Percentiles rank a stretch among this genome's conserved stretches.
Conservation (phyloP, 2,888 invertebrate genomes). For the Monochamus alternatus region DNA sequence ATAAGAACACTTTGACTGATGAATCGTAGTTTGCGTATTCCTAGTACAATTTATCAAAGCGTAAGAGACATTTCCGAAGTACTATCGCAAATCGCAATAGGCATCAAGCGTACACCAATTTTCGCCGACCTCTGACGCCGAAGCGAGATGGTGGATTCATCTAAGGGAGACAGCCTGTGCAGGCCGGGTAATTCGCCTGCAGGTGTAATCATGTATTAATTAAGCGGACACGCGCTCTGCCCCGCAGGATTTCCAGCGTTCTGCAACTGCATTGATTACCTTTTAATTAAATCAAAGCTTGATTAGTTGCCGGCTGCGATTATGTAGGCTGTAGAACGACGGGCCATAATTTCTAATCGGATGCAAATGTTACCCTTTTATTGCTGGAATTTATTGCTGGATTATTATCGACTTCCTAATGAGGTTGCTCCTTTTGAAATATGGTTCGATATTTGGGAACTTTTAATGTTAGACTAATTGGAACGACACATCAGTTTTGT, state of each 20-base stretch:
- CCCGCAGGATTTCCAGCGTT: conserved; percentile 62
- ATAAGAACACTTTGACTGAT: too few species aligned
- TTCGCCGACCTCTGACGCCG: conserved; percentile 2
- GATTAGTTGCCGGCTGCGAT: conserved; percentile 50
- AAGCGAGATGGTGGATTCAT: conserved; percentile 4
- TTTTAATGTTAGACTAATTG: too few species aligned
- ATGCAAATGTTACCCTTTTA: conserved; percentile 1
- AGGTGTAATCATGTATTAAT: conserved; percentile 67
- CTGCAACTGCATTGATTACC: conserved; percentile 63
- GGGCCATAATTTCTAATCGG: conserved; percentile 12
- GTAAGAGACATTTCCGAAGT: conserved; percentile 6
- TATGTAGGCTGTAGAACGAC: conserved; percentile 19
- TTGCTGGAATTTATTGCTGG: not conserved
- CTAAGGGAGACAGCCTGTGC: conserved; percentile 13
- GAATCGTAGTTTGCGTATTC: too few species aligned
- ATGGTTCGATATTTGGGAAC: too few species aligned
- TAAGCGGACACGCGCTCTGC: conserved; percentile 63
- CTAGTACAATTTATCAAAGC: too few species aligned
- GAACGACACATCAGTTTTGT: too few species aligned
- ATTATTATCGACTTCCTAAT: not conserved
- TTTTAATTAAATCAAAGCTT: conserved; percentile 63
- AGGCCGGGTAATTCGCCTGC: conserved; percentile 57
- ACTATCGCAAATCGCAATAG: not conserved
- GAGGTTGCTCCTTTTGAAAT: not conserved
- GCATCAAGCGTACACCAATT: conserved; percentile 19